Percentiles rank a stretch among this genome's conserved stretches.
These are phyloP conservation scores for Merodon equestris DNA, from an alignment of 2,888 invertebrate genomes.

Conservation along the genomic window DNA sequence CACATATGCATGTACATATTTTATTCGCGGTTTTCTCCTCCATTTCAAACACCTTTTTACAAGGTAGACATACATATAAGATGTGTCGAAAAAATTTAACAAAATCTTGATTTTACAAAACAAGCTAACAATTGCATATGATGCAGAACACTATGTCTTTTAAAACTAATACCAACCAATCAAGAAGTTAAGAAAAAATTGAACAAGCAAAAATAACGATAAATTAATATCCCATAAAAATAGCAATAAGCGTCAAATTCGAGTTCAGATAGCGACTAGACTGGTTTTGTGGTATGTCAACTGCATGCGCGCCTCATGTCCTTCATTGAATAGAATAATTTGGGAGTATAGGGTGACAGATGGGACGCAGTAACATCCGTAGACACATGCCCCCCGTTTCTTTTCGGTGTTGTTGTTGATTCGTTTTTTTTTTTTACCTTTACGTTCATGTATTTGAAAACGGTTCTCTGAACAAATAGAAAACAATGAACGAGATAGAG, in stretches of 20 bases:
- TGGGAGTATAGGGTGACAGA: conserved; percentile 63
- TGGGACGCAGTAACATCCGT: conserved; percentile 65
- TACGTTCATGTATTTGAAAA: conserved; percentile 51
- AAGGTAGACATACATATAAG: conserved; percentile 6
- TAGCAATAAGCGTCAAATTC: conserved; percentile 67
- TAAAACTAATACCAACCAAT: conserved; percentile 54
- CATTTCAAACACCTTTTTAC: conserved; percentile 25
- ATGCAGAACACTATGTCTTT: conserved; percentile 38
- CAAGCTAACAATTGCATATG: conserved; percentile 36
- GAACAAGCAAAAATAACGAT: conserved; percentile 28
- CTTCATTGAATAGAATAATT: conserved; percentile 66
- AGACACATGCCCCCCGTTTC: conserved; percentile 57
- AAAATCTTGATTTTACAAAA: conserved; percentile 50
- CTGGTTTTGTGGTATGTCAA: conserved; percentile 68
- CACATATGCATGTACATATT: conserved; percentile 29
- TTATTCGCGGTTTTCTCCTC: conserved; percentile 33
- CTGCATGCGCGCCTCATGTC: conserved; percentile 68
- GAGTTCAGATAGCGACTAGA: conserved; percentile 68
- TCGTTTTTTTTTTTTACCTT: conserved; percentile 20
- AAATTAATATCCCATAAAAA: conserved; percentile 66
- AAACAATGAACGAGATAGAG: conserved; percentile 60
- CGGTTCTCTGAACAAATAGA: conserved; percentile 66
- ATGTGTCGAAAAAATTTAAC: conserved; percentile 36
- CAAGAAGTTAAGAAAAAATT: conserved; percentile 20
- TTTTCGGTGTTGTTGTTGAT: conserved; percentile 25